phyloP scores from a whole-genome alignment of 2,888 invertebrate species.

The Callimorpha dominula region DNA sequence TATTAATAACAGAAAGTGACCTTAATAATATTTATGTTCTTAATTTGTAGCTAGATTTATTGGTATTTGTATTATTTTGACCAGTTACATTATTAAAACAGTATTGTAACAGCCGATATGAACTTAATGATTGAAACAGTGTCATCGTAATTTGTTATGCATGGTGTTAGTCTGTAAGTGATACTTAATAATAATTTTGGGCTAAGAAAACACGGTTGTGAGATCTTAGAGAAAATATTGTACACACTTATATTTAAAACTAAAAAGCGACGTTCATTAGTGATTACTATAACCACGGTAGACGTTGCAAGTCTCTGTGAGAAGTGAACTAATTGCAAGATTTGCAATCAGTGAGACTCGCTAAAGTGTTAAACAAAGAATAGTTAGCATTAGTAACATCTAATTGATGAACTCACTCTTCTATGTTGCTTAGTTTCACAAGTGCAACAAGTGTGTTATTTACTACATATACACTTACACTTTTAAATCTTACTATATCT shows the following conservation, averaged over 20 bases:
- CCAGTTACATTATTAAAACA: too few relatives aligned
- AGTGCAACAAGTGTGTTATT: constrained; percentile 39
- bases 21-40: too few relatives aligned
- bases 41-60: too few relatives aligned
- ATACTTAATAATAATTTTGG: too few relatives aligned
- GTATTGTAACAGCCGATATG: too few relatives aligned
- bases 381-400: constrained; percentile 55
- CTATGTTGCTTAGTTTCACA: constrained; percentile 61
- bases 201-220: too few relatives aligned
- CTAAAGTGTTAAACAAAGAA: constrained; percentile 68
- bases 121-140: too few relatives aligned
- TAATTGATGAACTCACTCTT: constrained; percentile 75
- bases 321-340: constrained; percentile 63
- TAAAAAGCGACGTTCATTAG: background rate
- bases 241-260: background rate
- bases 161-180: too few relatives aligned
- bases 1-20: too few relatives aligned
- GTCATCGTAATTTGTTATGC: too few relatives aligned
- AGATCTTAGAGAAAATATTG: too few relatives aligned
- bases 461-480: background rate
- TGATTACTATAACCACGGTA: constrained; percentile 31
- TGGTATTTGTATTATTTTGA: too few relatives aligned
- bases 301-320: constrained; percentile 57
- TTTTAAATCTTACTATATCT: background rate
- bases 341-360: constrained; percentile 65